Percentiles rank a stretch among this genome's conserved stretches.
Evolutionary conservation across 2,888 invertebrate species (phyloP).

Genomic region (Dioctria linearis): DNA sequence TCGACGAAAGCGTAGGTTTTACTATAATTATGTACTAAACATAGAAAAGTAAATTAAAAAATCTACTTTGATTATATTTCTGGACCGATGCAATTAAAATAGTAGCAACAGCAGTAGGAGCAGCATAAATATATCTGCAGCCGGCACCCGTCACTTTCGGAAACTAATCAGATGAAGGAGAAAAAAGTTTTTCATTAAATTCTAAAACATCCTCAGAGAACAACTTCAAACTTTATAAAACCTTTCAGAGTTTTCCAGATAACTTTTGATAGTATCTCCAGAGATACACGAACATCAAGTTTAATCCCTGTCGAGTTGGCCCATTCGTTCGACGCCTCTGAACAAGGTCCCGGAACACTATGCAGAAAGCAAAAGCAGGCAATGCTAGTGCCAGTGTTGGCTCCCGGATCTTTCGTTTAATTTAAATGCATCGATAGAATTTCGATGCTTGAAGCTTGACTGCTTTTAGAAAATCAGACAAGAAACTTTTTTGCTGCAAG

Average conservation of each 20-base stretch:
- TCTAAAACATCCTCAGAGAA: conserved; percentile 43
- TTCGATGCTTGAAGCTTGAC: background rate
- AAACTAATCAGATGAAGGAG: conserved; percentile 32
- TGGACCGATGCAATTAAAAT: too few species aligned
- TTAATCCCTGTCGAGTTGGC: conserved; percentile 50
- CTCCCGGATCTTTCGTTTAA: conserved; percentile 29
- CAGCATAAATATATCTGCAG: conserved; percentile 32
- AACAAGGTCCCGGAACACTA: conserved; percentile 11
- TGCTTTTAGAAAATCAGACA: conserved; percentile 4
- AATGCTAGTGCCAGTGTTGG: background rate
- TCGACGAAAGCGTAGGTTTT: too few species aligned
- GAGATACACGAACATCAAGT: conserved; percentile 43
- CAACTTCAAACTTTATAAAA: conserved; percentile 32
- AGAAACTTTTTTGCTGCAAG: conserved; percentile 31
- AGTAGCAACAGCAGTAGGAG: too few species aligned
- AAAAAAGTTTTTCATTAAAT: conserved; percentile 51
- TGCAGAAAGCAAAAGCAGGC: conserved; percentile 1
- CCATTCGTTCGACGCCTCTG: conserved; percentile 28
- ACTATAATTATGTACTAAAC: too few species aligned
- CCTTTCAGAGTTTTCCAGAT: conserved; percentile 38
- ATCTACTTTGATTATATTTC: too few species aligned
- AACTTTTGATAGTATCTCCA: conserved; percentile 48
- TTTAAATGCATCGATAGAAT: conserved; percentile 51
- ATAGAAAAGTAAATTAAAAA: too few species aligned
- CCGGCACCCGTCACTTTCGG: conserved; percentile 36